Evolutionary conservation across 1,140 invertebrate genomes (phyloP).

Genomic region (Akabosia matsudoensis): DNA sequence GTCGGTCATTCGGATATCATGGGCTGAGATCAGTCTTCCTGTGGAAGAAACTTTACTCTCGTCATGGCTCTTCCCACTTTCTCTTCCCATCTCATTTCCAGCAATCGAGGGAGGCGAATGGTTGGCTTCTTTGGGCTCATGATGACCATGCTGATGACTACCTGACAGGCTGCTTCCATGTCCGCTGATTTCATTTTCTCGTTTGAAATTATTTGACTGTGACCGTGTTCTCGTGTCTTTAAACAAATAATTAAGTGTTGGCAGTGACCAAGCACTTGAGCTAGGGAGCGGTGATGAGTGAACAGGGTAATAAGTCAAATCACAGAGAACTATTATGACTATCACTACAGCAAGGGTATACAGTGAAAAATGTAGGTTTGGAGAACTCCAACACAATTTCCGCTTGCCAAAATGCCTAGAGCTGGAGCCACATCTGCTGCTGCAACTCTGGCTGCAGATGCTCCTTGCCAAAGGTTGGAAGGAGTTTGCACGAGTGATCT

Average conservation of each 20-base stretch:
- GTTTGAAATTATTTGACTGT: neutral
- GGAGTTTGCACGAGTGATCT: neutral
- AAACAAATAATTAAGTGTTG: conserved; percentile 5
- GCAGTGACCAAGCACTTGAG: neutral
- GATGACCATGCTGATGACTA: neutral
- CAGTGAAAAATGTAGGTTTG: neutral
- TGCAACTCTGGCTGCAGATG: neutral
- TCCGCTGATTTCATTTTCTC: neutral
- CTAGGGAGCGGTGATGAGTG: neutral
- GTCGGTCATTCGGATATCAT: conserved; percentile 6
- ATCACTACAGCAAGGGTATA: neutral
- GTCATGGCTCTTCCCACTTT: neutral
- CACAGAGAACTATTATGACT: neutral
- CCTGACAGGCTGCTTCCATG: neutral
- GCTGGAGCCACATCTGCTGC: neutral
- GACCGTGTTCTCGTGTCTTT: conserved; percentile 3
- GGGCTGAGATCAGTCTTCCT: conserved; percentile 10
- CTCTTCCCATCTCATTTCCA: neutral
- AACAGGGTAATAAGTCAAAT: neutral
- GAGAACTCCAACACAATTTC: neutral
- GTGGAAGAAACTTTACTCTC: neutral
- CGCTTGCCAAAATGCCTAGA: neutral
- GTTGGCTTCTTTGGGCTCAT: neutral
- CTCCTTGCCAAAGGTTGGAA: neutral
- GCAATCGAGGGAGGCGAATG: neutral